Conservation (phyloP, 2,888 invertebrate genomes). For the Cyrtodaria siliqua region DNA sequence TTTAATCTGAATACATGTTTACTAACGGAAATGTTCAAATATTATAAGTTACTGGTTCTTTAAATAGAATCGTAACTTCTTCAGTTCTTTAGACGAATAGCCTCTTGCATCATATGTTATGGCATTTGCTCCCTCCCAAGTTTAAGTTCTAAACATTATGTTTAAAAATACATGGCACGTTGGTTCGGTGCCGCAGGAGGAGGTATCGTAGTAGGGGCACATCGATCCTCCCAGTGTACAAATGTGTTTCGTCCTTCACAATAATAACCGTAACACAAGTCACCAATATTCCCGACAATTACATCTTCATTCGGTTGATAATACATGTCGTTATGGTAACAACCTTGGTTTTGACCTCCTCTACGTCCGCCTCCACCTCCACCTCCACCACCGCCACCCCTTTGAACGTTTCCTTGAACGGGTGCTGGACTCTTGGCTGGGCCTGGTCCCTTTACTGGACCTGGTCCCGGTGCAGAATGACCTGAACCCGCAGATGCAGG, state of each 20-base stretch:
- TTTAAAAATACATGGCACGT: too few species aligned
- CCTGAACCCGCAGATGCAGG: not conserved
- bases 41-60: too few species aligned
- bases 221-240: constrained; percentile 59
- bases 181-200: not conserved
- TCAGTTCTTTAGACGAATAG: too few species aligned
- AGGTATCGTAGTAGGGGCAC: constrained; percentile 29
- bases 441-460: not conserved
- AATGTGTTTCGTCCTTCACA: constrained; percentile 59
- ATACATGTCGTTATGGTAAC: constrained; percentile 55
- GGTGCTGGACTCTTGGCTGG: not conserved
- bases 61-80: too few species aligned
- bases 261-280: constrained; percentile 63
- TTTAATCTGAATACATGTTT: too few species aligned
- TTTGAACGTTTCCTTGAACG: constrained; percentile 5
- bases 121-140: too few species aligned
- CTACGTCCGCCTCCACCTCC: not conserved
- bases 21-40: too few species aligned
- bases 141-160: too few species aligned
- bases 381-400: constrained; percentile 9
- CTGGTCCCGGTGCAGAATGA: not conserved
- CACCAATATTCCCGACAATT: constrained; percentile 59
- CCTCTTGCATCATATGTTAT: too few species aligned
- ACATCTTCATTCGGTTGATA: constrained; percentile 59
- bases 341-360: constrained; percentile 28